Conservation (phyloP, 1,140 invertebrate species). For the Brachionus asplanchnoidis region DNA sequence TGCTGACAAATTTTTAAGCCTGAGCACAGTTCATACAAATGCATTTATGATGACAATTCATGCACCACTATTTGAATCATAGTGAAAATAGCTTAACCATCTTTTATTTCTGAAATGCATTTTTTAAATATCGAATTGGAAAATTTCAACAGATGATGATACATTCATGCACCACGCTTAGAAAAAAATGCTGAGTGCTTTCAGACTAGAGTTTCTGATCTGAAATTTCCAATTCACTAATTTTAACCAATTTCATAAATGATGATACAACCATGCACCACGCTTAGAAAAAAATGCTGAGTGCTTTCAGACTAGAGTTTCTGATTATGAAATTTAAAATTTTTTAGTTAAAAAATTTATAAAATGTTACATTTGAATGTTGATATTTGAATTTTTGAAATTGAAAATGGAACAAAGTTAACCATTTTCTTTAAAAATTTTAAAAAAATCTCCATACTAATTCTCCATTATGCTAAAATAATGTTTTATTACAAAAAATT, state of each 20-base stretch:
- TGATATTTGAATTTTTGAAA: too few species aligned
- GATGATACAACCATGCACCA: slow-evolving; percentile 21
- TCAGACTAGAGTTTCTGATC: slow-evolving; percentile 29
- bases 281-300: slow-evolving; percentile 21
- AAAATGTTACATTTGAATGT: too few species aligned
- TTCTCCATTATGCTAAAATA: too few species aligned
- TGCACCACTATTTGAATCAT: slow-evolving; percentile 14
- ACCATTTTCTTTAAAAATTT: too few species aligned
- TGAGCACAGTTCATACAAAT: not conserved
- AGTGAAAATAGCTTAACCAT: not conserved
- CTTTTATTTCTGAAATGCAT: not conserved
- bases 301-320: slow-evolving; percentile 30
- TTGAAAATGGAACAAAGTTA: too few species aligned
- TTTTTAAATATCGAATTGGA: not conserved
- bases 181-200: not conserved
- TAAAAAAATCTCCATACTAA: too few species aligned
- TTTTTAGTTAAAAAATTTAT: not conserved
- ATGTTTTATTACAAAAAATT: too few species aligned
- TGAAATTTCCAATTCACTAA: not conserved
- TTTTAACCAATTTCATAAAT: not conserved
- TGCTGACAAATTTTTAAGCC: not conserved
- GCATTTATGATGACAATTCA: slow-evolving; percentile 16
- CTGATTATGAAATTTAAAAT: slow-evolving; percentile 16
- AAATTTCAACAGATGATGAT: not conserved
- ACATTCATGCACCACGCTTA: slow-evolving; percentile 29